These are phyloP conservation scores for Salmo trutta DNA, from an alignment of 2,797 vertebrate genomes.

Conservation along the genomic window DNA sequence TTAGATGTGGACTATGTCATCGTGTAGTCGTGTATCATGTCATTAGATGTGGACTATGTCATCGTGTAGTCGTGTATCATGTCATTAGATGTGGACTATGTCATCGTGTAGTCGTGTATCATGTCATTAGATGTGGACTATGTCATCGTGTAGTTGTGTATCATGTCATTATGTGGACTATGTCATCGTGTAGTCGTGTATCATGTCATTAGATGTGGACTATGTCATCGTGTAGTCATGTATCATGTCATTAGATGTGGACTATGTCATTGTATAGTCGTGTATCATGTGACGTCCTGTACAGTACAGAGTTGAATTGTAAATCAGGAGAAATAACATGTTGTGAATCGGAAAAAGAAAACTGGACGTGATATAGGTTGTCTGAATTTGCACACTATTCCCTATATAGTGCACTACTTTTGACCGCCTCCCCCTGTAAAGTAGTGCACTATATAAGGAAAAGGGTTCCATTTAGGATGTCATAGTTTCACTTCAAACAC, in stretches of 20 bases:
- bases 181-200: slow-evolving; percentile 42
- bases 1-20: not conserved
- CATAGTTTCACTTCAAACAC: slow-evolving; percentile 38
- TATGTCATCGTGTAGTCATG: slow-evolving; percentile 50
- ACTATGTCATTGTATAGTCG: slow-evolving; percentile 47
- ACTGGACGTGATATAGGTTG: slow-evolving; percentile 76
- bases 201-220: not conserved
- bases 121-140: slow-evolving; percentile 41
- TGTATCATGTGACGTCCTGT: slow-evolving; percentile 74
- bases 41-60: no score
- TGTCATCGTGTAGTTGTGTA: not conserved
- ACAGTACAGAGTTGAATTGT: slow-evolving; percentile 72
- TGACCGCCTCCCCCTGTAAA: no score
- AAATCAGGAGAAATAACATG: slow-evolving; percentile 77
- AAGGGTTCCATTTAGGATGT: no score
- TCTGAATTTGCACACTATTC: not conserved
- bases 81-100: slow-evolving; percentile 27
- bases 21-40: slow-evolving; percentile 56
- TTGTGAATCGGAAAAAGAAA: slow-evolving; percentile 68
- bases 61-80: slow-evolving; percentile 64
- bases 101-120: slow-evolving; percentile 56
- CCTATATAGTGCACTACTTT: not conserved
- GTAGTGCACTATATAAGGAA: no score
- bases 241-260: no score
- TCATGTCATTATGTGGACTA: slow-evolving; percentile 53